These are phyloP conservation scores for Hyposoter dolosus DNA, from an alignment of 2,888 invertebrate genomes.

Conservation along the genomic window DNA sequence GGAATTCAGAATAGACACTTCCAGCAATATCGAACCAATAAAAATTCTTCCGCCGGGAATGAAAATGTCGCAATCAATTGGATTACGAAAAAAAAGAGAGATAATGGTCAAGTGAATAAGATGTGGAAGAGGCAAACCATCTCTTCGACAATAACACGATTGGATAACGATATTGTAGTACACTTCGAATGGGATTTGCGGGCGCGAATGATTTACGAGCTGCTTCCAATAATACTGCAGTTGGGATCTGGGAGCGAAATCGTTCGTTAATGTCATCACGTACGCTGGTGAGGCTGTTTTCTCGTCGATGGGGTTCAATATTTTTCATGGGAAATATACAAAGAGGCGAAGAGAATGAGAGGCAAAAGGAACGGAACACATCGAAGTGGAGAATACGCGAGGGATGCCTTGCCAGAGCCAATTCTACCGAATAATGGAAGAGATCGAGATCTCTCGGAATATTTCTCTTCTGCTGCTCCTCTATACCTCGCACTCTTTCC, in stretches of 20 bases:
- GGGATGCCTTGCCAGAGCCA: conserved; percentile 51
- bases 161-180: conserved; percentile 56
- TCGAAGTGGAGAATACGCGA: conserved; percentile 24
- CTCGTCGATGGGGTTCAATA: conserved; percentile 38
- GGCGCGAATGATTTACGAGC: conserved; percentile 72
- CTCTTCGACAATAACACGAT: conserved; percentile 30
- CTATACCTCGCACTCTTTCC: conserved; percentile 16
- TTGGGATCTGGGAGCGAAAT: conserved; percentile 69
- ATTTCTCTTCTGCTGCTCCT: conserved; percentile 29
- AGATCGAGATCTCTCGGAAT: conserved; percentile 61
- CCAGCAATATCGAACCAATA: background rate
- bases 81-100: background rate
- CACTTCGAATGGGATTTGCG: conserved; percentile 66
- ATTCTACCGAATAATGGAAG: conserved; percentile 65
- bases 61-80: background rate
- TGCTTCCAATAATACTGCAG: conserved; percentile 66
- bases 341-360: conserved; percentile 22
- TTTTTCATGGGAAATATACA: conserved; percentile 34
- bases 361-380: conserved; percentile 16
- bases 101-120: background rate
- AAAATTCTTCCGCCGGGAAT: background rate
- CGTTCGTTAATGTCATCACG: conserved; percentile 77
- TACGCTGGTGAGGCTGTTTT: conserved; percentile 67
- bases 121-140: background rate
- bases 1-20: background rate